A percentile compares a stretch with the other conserved stretches of the same genome.
Evolutionary conservation across 2,888 invertebrate species (phyloP).

Genomic region (Microdon myrmicae): DNA sequence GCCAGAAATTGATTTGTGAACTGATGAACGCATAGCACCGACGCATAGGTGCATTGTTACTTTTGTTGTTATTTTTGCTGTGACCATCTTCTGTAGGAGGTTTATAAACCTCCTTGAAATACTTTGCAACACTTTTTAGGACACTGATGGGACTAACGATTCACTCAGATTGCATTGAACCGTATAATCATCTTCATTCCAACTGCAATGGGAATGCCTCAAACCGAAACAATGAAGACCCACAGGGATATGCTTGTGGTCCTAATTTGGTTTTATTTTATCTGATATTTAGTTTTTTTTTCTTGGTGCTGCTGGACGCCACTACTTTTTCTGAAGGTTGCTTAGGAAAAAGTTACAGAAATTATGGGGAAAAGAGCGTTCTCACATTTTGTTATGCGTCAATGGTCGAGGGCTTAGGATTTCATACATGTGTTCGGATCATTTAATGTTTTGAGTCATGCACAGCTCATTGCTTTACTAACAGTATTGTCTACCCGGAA

Average conservation of each 20-base stretch:
- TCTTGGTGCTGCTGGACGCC: no score
- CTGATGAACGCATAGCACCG: neutral
- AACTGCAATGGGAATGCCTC: slow-evolving; percentile 44
- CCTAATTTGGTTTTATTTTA: no score
- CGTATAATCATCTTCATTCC: slow-evolving; percentile 29
- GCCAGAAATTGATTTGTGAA: slow-evolving; percentile 39
- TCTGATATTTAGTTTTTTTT: no score
- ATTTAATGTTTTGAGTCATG: no score
- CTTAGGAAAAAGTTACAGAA: no score
- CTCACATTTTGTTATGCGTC: no score
- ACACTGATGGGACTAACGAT: slow-evolving; percentile 33
- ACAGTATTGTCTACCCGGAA: no score
- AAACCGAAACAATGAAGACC: slow-evolving; percentile 41
- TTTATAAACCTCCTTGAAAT: slow-evolving; percentile 6
- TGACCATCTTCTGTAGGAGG: slow-evolving; percentile 27
- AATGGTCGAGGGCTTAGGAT: no score
- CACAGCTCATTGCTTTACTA: no score
- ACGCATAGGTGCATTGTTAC: neutral
- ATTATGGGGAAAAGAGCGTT: no score
- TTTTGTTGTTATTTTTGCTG: neutral
- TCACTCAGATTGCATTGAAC: slow-evolving; percentile 11
- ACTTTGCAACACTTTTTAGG: slow-evolving; percentile 6
- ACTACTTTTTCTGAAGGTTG: no score
- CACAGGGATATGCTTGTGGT: slow-evolving; percentile 22
- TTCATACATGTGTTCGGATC: no score